Evolutionary conservation across 2,888 invertebrate species (phyloP).

Genomic region (Molorchus minor): DNA sequence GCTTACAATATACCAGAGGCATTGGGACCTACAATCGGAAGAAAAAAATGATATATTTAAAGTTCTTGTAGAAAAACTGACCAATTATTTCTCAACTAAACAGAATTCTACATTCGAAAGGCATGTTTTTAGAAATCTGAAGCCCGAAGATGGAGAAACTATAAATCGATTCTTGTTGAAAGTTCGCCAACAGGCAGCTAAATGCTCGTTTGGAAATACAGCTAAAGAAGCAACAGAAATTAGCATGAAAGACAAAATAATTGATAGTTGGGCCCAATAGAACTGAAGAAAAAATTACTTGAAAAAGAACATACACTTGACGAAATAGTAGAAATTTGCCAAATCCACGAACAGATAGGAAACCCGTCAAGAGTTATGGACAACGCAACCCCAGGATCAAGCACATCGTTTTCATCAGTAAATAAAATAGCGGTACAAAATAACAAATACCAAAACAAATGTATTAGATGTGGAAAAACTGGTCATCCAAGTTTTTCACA

Average conservation of each 20-base stretch:
- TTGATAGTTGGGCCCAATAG: too few species aligned
- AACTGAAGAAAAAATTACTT: too few species aligned
- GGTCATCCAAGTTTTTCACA: conserved; percentile 1
- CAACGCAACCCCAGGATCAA: not conserved
- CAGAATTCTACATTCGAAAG: conserved; percentile 52
- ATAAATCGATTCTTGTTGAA: conserved; percentile 49
- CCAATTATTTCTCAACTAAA: conserved; percentile 48
- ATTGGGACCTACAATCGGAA: conserved; percentile 31
- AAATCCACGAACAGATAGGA: too few species aligned
- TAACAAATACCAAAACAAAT: too few species aligned
- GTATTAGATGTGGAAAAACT: conserved; percentile 12
- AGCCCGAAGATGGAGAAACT: conserved; percentile 45
- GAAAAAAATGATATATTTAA: too few species aligned
- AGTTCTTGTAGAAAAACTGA: conserved; percentile 42
- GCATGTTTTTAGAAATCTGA: conserved; percentile 45
- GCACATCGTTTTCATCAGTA: not conserved
- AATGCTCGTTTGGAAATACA: conserved; percentile 47
- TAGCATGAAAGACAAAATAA: conserved; percentile 44
- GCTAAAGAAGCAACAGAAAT: conserved; percentile 41
- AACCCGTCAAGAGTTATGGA: conserved; percentile 8
- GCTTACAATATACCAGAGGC: conserved; percentile 47
- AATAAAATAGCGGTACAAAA: not conserved
- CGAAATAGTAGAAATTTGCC: too few species aligned
- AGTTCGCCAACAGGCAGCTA: conserved; percentile 48
- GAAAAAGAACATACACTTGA: too few species aligned